Evolutionary conservation across 2,888 invertebrate genomes (phyloP).

Genomic region (Pandemis cinnamomeana): DNA sequence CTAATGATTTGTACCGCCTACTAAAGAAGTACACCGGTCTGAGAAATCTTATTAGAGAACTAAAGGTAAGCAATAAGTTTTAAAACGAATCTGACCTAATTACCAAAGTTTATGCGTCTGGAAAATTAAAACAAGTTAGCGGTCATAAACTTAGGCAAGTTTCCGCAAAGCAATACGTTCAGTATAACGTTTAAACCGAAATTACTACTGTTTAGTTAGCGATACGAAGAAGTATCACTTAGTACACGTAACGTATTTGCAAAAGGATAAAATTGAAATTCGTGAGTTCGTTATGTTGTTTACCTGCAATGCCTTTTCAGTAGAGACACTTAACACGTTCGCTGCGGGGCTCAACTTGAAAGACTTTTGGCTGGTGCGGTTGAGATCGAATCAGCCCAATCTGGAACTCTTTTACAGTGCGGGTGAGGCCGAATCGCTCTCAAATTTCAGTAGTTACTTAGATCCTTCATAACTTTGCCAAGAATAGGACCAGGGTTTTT

Average conservation of each 20-base stretch:
- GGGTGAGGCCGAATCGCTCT: too few species aligned
- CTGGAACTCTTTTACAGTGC: too few species aligned
- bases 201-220: background rate
- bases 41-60: constrained; percentile 93
- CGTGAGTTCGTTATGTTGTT: background rate
- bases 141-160: constrained; percentile 12
- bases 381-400: too few species aligned
- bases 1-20: constrained; percentile 95
- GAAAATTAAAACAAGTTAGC: constrained; percentile 13
- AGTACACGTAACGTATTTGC: background rate
- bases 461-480: too few species aligned
- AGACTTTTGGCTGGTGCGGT: too few species aligned
- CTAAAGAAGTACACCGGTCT: constrained; percentile 96
- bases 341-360: too few species aligned
- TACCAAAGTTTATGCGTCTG: constrained; percentile 17
- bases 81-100: constrained; percentile 11
- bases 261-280: background rate
- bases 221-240: background rate
- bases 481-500: too few species aligned
- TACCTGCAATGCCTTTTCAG: background rate
- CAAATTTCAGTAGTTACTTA: too few species aligned
- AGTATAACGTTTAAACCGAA: constrained; percentile 12
- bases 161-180: constrained; percentile 9
- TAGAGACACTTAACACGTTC: background rate
- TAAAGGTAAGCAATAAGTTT: constrained; percentile 86